Conservation (phyloP, 2,797 vertebrate genomes). For the Staurois parvus region DNA sequence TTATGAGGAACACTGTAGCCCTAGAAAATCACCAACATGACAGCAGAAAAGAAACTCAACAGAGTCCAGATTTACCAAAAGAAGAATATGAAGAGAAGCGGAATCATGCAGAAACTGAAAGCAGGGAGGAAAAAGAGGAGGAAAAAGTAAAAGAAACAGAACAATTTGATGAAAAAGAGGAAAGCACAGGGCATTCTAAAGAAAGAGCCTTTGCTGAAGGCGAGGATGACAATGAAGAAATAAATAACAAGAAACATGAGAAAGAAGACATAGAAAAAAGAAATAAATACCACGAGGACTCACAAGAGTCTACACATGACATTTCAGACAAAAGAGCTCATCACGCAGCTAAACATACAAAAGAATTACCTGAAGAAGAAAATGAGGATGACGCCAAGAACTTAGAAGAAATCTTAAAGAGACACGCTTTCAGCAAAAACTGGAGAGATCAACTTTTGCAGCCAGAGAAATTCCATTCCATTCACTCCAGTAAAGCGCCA, state of each 20-base stretch:
- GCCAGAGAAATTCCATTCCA: conserved; percentile 63
- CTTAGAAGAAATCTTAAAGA: conserved; percentile 67
- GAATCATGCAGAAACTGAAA: conserved; percentile 59
- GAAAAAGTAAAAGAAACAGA: conserved; percentile 63
- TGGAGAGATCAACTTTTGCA: conserved; percentile 61
- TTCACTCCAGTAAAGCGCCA: conserved; percentile 61
- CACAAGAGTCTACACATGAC: conserved; percentile 62
- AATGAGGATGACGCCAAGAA: conserved; percentile 34
- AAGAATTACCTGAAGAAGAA: conserved; percentile 50
- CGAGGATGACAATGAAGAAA: conserved; percentile 49
- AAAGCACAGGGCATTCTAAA: conserved; percentile 64
- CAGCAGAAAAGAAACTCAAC: conserved; percentile 67
- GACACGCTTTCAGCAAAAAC: conserved; percentile 57
- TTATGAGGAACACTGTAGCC: conserved; percentile 68
- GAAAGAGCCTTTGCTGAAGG: conserved; percentile 57
- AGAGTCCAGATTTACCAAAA: conserved; percentile 56
- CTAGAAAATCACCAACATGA: conserved; percentile 63
- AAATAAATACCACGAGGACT: conserved; percentile 56
- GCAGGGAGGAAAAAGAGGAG: conserved; percentile 67
- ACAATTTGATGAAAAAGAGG: conserved; percentile 5
- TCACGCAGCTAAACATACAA: conserved; percentile 42
- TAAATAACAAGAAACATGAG: conserved; percentile 52
- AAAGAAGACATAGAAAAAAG: conserved; percentile 71
- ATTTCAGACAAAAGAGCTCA: conserved; percentile 66
- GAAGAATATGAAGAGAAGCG: conserved; percentile 64